phyloP scores from a whole-genome alignment of 1,140 invertebrate species.

The Atta texana region DNA sequence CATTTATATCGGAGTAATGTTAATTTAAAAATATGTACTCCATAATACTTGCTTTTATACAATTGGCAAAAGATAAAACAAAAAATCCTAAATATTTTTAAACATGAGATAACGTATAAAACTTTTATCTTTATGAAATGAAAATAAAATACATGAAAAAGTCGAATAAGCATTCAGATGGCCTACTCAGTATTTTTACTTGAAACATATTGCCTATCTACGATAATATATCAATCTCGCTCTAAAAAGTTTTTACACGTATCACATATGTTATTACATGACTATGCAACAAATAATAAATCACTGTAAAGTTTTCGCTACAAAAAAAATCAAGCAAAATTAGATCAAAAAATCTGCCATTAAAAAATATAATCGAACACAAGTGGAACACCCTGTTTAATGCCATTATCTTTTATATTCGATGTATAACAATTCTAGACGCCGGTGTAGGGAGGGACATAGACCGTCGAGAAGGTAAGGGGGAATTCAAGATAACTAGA shows the following conservation, averaged over 20 bases:
- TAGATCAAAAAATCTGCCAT: not conserved
- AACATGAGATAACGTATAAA: not conserved
- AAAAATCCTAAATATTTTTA: not conserved
- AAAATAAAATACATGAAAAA: conserved; percentile 1
- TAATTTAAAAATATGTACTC: too few relatives aligned
- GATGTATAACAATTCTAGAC: not conserved
- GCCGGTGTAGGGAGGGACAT: not conserved
- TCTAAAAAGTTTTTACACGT: not conserved
- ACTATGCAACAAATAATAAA: not conserved
- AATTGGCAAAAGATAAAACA: too few relatives aligned
- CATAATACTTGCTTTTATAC: too few relatives aligned
- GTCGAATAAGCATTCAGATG: not conserved
- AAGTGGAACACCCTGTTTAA: not conserved
- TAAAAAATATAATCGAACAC: not conserved
- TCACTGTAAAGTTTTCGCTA: not conserved
- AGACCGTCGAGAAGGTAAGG: not conserved
- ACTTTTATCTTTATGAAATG: not conserved
- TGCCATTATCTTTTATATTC: not conserved
- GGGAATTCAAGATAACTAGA: conserved; percentile 37
- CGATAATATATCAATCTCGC: not conserved
- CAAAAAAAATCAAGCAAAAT: not conserved
- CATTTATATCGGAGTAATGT: too few relatives aligned
- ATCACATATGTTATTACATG: not conserved
- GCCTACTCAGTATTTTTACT: not conserved
- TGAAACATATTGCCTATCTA: not conserved